Conservation (phyloP, 2,113 vertebrate species). For the Lampris incognitus region DNA sequence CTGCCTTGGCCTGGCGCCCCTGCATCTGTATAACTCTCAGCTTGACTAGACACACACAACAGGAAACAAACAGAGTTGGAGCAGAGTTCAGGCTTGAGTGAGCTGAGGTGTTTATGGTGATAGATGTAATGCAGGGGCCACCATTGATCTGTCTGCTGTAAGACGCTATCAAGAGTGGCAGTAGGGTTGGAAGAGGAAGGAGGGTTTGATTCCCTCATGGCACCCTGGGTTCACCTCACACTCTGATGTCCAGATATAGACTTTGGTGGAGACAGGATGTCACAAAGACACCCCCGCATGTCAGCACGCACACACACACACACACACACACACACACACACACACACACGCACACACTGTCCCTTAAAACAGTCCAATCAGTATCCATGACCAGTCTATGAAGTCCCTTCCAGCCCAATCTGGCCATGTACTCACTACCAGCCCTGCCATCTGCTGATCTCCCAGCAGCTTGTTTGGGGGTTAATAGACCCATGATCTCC, state of each 20-base stretch:
- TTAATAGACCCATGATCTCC: constrained; percentile 79
- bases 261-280: background rate
- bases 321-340: constrained; percentile 19
- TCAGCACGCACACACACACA: constrained; percentile 14
- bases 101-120: constrained; percentile 29
- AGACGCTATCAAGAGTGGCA: constrained; percentile 11
- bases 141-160: constrained; percentile 25
- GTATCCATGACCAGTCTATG: constrained; percentile 49
- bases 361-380: constrained; percentile 40
- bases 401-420: constrained; percentile 58
- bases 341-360: constrained; percentile 45
- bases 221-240: constrained; percentile 25
- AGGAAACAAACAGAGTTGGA: constrained; percentile 19
- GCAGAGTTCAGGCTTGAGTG: background rate
- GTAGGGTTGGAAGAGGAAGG: background rate
- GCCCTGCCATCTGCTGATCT: constrained; percentile 76
- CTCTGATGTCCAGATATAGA: constrained; percentile 41
- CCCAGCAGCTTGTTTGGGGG: constrained; percentile 82
- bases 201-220: constrained; percentile 50
- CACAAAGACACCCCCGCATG: background rate
- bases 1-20: too few relatives aligned
- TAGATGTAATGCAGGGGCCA: constrained; percentile 9
- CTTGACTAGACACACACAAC: constrained; percentile 26
- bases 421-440: constrained; percentile 70
- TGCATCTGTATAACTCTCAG: too few relatives aligned